Evolutionary conservation across 2,888 invertebrate genomes (phyloP).

Genomic region (Diadromus collaris): DNA sequence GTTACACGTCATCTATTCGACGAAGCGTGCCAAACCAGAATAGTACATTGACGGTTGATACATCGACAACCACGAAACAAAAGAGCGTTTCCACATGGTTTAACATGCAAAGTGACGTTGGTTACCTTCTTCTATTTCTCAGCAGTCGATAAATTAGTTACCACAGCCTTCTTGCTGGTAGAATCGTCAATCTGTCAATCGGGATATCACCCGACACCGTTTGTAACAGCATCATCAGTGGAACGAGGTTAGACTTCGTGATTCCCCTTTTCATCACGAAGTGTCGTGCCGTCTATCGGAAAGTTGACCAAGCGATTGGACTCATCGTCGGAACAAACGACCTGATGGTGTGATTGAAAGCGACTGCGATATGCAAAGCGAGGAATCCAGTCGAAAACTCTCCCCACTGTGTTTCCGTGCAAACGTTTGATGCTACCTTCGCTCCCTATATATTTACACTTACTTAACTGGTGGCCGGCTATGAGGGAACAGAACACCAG

Average conservation of each 20-base stretch:
- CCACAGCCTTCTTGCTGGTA: too few species aligned
- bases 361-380: conserved; percentile 15
- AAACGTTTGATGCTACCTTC: conserved; percentile 16
- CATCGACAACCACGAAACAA: too few species aligned
- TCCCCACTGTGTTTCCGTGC: conserved; percentile 15
- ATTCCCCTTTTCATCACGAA: conserved; percentile 10
- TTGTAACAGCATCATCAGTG: neutral
- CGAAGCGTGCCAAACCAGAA: too few species aligned
- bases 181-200: neutral
- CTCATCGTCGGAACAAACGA: conserved; percentile 21
- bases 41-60: too few species aligned
- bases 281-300: neutral
- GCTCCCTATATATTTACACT: conserved; percentile 36
- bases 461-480: conserved; percentile 35
- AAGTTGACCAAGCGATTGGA: conserved; percentile 22
- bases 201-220: neutral
- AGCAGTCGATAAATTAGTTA: too few species aligned
- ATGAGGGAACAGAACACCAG: conserved; percentile 22
- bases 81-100: too few species aligned
- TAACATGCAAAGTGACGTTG: too few species aligned
- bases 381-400: conserved; percentile 39
- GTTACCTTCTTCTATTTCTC: too few species aligned
- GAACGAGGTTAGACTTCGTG: neutral
- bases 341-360: conserved; percentile 16
- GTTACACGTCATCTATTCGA: too few species aligned